Evolutionary conservation across 2,797 vertebrate species (phyloP), one percentile per base, ranked within the genome.

Genomic region (Chiloscyllium punctatum): DNA sequence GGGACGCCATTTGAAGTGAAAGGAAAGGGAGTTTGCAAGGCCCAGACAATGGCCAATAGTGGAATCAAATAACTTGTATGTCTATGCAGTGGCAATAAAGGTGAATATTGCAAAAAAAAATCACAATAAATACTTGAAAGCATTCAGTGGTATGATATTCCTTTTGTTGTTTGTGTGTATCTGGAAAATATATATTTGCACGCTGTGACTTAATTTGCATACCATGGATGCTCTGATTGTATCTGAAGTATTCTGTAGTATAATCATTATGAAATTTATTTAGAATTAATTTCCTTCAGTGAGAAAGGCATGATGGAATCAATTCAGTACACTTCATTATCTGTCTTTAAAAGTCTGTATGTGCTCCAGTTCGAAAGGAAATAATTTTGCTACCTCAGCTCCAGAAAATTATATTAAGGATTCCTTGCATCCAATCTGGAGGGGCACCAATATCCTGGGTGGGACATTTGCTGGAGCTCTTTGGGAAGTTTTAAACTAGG

Each of bases 41-140:
- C 98, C 96, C 98, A 98, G 96, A 99, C 98, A 96, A 99, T 99
- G 99, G 97, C 97, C 97, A 99, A 98, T 97, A 99, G 98, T 0
- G 98, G 98, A 96, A 99, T 99, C 97, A 99, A 99, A 97, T 99
- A 97, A 97, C 96, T 94, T 94, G 5, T 69, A 48, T 94, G 42
- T 72, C 66, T 18, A 4, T 13, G 66, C 11, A 66, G 53, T 91
- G 33, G 66, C 25, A 94, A 48, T 71, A 25, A 74, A 27, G 33
- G 27, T 95, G 71, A 77, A 77, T 57, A 53, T 77, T 95, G 71
- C 94, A 77, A 57, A 95, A 48, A n/a, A 48, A 48, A 96, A 97
- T 96, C 96, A 97, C 96, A 98, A 98, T 98, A 98, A 99, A 97
- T 96, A 95, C 94, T 88, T 53, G 9, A 96, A 94, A 96, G 48